These are phyloP conservation scores for Ctenopoma multispine DNA, from an alignment of 2,797 vertebrate species.

Conservation along the genomic window DNA sequence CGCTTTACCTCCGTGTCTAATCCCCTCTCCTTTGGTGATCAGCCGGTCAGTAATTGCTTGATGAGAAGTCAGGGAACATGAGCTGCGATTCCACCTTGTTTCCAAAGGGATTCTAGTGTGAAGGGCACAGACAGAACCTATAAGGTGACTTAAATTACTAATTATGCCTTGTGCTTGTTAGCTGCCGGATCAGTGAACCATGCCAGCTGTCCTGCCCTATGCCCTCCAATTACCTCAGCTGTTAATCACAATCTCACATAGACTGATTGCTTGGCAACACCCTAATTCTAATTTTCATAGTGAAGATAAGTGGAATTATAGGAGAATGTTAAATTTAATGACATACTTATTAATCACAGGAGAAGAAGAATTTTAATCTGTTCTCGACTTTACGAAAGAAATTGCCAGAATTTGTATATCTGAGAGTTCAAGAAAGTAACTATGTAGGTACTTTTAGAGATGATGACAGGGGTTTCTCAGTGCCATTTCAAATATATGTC, in stretches of 20 bases:
- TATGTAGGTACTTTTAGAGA: conserved; percentile 50
- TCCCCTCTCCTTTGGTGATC: conserved; percentile 66
- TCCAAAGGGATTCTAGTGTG: conserved; percentile 75
- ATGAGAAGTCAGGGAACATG: conserved; percentile 67
- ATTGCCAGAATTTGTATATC: conserved; percentile 8
- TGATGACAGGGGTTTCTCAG: conserved; percentile 61
- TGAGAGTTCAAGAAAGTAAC: conserved; percentile 30
- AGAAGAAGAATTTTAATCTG: conserved; percentile 12
- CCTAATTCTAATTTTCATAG: conserved; percentile 40
- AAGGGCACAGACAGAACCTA: conserved; percentile 78
- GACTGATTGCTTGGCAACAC: conserved; percentile 64
- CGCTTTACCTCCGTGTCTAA: conserved; percentile 63
- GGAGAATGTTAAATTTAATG: conserved; percentile 20
- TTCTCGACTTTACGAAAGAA: conserved; percentile 1
- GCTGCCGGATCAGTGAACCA: conserved; percentile 59
- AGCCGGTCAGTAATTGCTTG: conserved; percentile 77
- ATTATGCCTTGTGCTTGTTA: conserved; percentile 76
- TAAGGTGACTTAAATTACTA: conserved; percentile 76
- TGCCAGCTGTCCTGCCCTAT: conserved; percentile 68
- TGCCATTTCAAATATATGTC: conserved; percentile 79
- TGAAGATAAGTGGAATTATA: conserved; percentile 28
- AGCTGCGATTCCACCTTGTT: conserved; percentile 71
- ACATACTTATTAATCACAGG: conserved; percentile 19
- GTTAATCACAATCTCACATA: conserved; percentile 73
- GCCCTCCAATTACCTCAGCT: conserved; percentile 47